Evolutionary conservation across 2,113 vertebrate genomes (phyloP).

Genomic region (Manacus vitellinus): DNA sequence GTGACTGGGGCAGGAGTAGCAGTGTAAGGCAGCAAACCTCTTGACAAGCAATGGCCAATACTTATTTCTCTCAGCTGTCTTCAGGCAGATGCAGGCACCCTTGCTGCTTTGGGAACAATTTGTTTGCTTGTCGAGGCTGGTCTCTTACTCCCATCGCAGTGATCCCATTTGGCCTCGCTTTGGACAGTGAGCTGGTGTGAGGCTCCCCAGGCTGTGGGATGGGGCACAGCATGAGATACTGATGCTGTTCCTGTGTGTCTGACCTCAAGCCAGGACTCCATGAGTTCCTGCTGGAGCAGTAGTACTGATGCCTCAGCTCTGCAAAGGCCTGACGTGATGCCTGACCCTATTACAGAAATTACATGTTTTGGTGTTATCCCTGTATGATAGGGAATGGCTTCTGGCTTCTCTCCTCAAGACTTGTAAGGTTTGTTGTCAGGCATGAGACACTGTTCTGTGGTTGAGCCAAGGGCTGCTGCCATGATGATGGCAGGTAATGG

Average conservation of each 20-base stretch:
- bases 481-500: not conserved
- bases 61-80: not conserved
- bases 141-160: not conserved
- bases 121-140: not conserved
- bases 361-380: fast-evolving
- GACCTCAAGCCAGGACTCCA: not conserved
- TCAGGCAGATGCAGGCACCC: not conserved
- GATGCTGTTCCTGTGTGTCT: not conserved
- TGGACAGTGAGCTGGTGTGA: not conserved
- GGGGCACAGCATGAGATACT: not conserved
- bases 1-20: not conserved
- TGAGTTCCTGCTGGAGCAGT: not conserved
- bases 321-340: not conserved
- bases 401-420: not conserved
- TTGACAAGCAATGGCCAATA: not conserved
- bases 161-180: not conserved
- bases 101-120: not conserved
- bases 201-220: not conserved
- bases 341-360: not conserved
- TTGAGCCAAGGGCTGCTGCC: not conserved
- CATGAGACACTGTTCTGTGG: not conserved
- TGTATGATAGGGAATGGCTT: not conserved
- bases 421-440: not conserved
- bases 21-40: not conserved
- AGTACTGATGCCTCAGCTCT: not conserved